These are phyloP conservation scores for Tachypleus tridentatus DNA, from an alignment of 1,140 invertebrate species.

Conservation along the genomic window DNA sequence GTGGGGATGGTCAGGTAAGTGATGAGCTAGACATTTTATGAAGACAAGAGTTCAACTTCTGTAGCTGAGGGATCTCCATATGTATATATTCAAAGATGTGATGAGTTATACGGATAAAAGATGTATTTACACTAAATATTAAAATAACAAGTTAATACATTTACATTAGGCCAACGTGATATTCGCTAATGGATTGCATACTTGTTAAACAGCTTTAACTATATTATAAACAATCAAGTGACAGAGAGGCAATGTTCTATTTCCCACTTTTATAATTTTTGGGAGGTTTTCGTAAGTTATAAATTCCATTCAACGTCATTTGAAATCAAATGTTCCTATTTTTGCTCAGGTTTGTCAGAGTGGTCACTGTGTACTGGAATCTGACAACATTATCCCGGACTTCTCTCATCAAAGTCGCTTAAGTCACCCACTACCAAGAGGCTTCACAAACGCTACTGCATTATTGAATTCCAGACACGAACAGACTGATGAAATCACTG, in stretches of 20 bases:
- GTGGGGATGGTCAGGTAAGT: conserved; percentile 79
- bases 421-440: too few relatives aligned
- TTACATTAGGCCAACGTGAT: neutral
- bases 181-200: neutral
- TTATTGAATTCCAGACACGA: too few relatives aligned
- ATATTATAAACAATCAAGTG: neutral
- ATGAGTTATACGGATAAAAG: neutral
- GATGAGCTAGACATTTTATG: neutral
- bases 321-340: conserved; percentile 14
- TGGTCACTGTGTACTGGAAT: conserved; percentile 75
- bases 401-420: conserved; percentile 50
- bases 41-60: neutral
- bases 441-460: too few relatives aligned
- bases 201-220: neutral
- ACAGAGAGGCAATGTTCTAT: neutral
- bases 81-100: neutral
- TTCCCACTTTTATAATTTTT: neutral
- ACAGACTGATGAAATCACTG: too few relatives aligned
- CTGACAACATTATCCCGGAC: conserved; percentile 87
- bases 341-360: conserved; percentile 67
- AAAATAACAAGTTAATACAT: neutral
- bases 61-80: neutral
- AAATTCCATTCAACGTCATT: neutral
- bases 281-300: conserved; percentile 1
- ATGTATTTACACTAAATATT: neutral